These are phyloP conservation scores for Hololepta plana DNA, from an alignment of 2,888 invertebrate genomes.

Conservation along the genomic window DNA sequence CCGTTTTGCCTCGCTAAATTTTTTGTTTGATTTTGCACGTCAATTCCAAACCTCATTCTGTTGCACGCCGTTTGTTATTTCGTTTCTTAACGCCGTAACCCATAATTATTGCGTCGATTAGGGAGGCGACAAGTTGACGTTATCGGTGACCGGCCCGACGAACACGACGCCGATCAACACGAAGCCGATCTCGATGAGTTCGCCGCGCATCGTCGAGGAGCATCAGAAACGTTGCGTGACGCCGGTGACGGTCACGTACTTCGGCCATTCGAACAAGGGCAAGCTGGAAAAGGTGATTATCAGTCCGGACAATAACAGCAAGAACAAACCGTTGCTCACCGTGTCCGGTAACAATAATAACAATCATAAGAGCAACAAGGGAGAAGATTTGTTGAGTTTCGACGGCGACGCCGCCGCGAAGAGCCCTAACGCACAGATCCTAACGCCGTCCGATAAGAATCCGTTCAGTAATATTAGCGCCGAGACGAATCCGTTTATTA, in stretches of 20 bases:
- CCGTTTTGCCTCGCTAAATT: too few species aligned
- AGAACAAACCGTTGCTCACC: conserved; percentile 7
- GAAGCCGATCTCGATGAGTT: conserved; percentile 13
- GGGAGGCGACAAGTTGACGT: conserved; percentile 53
- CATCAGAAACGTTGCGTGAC: conserved; percentile 24
- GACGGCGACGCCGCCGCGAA: conserved; percentile 8
- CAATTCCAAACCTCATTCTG: too few species aligned
- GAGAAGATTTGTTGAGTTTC: conserved; percentile 11
- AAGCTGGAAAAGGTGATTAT: conserved; percentile 21
- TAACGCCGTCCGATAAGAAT: conserved; percentile 12
- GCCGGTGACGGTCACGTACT: conserved; percentile 44
- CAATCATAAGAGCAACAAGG: background rate
- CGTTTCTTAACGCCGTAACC: too few species aligned
- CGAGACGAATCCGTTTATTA: conserved; percentile 29
- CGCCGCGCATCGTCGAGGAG: conserved; percentile 12
- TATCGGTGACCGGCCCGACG: conserved; percentile 38
- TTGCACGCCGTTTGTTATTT: too few species aligned
- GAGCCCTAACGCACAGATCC: conserved; percentile 1
- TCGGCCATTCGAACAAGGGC: conserved; percentile 24
- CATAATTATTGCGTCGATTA: too few species aligned
- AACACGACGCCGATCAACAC: conserved; percentile 11
- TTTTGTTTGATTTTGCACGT: conserved; percentile 9
- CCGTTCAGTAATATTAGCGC: conserved; percentile 19
- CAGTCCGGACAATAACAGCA: conserved; percentile 12
- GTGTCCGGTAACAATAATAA: conserved; percentile 1